These are phyloP conservation scores for Panthera uncia DNA, from an alignment of 2,113 vertebrate genomes.

Conservation along the genomic window DNA sequence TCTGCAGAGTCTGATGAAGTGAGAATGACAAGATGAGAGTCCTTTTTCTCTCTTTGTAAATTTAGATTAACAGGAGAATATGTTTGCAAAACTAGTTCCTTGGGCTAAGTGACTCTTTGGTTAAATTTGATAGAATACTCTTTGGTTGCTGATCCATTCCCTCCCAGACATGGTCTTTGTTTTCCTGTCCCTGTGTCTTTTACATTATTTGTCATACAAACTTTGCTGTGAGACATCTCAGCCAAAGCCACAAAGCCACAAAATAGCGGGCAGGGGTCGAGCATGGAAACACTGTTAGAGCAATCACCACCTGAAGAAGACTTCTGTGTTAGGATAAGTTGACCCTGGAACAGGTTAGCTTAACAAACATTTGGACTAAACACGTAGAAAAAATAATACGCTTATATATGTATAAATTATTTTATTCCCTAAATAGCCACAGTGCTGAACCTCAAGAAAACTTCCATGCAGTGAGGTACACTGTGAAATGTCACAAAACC, in stretches of 20 bases:
- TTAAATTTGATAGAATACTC: not conserved
- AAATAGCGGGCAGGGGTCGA: not conserved
- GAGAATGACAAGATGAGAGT: not conserved
- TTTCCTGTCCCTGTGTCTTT: not conserved
- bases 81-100: not conserved
- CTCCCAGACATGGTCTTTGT: not conserved
- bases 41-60: not conserved
- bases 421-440: not conserved
- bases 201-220: not conserved
- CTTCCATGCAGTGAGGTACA: not conserved
- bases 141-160: not conserved
- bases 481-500: not conserved
- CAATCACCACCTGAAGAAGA: not conserved
- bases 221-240: not conserved
- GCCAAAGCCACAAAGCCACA: not conserved
- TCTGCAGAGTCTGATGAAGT: not conserved
- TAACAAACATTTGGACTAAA: not conserved
- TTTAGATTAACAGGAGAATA: not conserved
- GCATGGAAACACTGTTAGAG: not conserved
- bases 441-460: not conserved
- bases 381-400: not conserved
- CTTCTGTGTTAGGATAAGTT: not conserved
- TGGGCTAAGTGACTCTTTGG: not conserved
- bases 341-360: not conserved
- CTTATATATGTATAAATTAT: not conserved